Base-by-base conservation (phyloP, 1,140 invertebrate genomes). In the Delia radicum region DNA sequence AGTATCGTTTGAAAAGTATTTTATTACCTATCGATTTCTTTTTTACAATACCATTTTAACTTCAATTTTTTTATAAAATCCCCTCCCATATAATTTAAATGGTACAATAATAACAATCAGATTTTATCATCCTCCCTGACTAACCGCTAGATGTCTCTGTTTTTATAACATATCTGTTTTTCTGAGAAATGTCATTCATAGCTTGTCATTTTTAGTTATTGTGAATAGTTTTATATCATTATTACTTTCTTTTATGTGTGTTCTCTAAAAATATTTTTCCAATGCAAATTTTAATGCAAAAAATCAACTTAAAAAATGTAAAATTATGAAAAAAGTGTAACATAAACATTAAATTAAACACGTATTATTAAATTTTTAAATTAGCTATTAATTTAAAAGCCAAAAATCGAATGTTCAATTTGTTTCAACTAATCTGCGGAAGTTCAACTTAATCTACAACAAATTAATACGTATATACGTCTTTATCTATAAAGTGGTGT, bases 221-320 rank as follows among this genome's bases (percentile, higher is more conserved):
- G 48, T 55, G 48, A 55, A 55, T 55, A 21, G 24, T 55, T 55
- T 55, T 55, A 55, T 55, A 55, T 55, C 48, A 18, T 55, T 18
- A 37, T 69, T 31, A 69, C 65, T 69, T 69, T 69, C 65, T 69
- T 69, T 69, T 69, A 28, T 69, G 65, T 69, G 65, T 69, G 29
- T 69, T 37, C 65, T 33, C n/a, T 69, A 29, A 69, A 28, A 18
- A 69, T 37, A n/a, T 42, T 69, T 69, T 69, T 69, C 29, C 65
- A 69, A 69, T 33, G 10, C 13, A 69, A 69, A 33, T 69, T 33
- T 69, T 69, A 21, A 33, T 33, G 29, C 33, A 69, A 69, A 21
- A 37, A 24, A 37, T 69, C 13, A 10, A 24, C 21, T 69, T 69
- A 69, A 24, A 33, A 65, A 37, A 37, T 69, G 29, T 69, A 31